Evolutionary conservation across 2,888 invertebrate genomes (phyloP).

Genomic region (Pomacea canaliculata): DNA sequence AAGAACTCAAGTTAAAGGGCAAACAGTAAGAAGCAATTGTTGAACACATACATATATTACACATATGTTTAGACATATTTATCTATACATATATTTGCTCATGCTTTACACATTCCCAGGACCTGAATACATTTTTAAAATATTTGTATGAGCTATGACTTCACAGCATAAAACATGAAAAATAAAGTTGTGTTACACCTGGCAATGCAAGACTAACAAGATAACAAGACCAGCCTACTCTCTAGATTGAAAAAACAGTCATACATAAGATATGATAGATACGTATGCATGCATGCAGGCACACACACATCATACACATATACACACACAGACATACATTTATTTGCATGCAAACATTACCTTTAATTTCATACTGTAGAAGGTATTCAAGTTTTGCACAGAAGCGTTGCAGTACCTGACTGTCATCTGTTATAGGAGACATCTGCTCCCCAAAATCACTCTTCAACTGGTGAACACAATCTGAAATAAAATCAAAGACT

Average conservation of each 20-base stretch:
- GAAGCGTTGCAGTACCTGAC: conserved; percentile 66
- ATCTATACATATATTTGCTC: too few species aligned
- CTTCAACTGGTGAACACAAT: conserved; percentile 61
- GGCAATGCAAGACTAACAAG: too few species aligned
- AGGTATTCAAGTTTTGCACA: conserved; percentile 70
- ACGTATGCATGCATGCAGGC: not conserved
- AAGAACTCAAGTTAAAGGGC: not conserved
- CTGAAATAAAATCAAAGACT: conserved; percentile 42
- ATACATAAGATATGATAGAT: not conserved
- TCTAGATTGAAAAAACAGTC: too few species aligned
- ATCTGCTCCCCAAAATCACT: conserved; percentile 55
- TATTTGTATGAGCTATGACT: too few species aligned
- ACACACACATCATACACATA: too few species aligned
- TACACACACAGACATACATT: not conserved
- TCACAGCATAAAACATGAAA: too few species aligned
- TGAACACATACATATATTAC: not conserved
- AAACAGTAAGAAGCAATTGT: not conserved
- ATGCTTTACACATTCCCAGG: too few species aligned
- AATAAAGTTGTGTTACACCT: too few species aligned
- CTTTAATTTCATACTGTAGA: conserved; percentile 68
- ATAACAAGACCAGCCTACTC: too few species aligned
- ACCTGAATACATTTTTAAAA: too few species aligned
- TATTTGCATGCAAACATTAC: conserved; percentile 42
- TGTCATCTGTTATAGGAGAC: conserved; percentile 69
- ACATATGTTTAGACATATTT: too few species aligned